phyloP scores from a whole-genome alignment of 2,797 vertebrate genomes.

The Podarcis lilfordi region DNA sequence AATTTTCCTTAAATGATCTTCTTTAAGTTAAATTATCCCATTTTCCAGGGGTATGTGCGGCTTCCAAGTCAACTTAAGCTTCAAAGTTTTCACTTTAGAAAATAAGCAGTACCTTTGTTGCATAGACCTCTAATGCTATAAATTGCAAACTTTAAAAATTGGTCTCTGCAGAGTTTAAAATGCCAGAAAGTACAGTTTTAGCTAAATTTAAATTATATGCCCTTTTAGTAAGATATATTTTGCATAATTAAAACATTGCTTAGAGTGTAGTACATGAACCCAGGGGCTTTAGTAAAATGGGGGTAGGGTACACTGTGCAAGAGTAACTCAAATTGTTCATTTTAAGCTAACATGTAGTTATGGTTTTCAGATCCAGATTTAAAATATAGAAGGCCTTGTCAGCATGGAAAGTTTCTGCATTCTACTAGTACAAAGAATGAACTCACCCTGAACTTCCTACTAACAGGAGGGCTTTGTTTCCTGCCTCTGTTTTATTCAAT shows the following conservation, averaged over 20 bases:
- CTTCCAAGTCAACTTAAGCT: neutral
- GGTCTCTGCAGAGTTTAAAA: neutral
- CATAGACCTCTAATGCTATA: neutral
- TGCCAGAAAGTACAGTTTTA: neutral
- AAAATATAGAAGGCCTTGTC: neutral
- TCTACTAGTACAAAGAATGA: neutral
- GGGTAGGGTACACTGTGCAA: neutral
- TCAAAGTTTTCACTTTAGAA: neutral
- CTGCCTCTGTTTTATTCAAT: neutral
- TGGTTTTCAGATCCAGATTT: neutral
- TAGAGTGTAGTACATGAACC: neutral
- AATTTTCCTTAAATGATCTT: neutral
- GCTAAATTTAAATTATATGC: neutral
- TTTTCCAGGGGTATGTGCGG: neutral
- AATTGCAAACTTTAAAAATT: neutral
- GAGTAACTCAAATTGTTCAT: neutral
- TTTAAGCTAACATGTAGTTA: neutral
- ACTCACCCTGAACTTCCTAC: neutral
- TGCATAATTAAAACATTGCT: neutral
- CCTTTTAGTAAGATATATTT: neutral
- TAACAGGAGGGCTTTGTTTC: neutral
- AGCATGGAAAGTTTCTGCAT: neutral
- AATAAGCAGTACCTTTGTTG: neutral
- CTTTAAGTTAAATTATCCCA: neutral
- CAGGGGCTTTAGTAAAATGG: neutral